Evolutionary conservation across 2,888 invertebrate genomes (phyloP), one percentile per base, ranked within the genome.

Genomic region (Marasmarcha lunaedactyla): DNA sequence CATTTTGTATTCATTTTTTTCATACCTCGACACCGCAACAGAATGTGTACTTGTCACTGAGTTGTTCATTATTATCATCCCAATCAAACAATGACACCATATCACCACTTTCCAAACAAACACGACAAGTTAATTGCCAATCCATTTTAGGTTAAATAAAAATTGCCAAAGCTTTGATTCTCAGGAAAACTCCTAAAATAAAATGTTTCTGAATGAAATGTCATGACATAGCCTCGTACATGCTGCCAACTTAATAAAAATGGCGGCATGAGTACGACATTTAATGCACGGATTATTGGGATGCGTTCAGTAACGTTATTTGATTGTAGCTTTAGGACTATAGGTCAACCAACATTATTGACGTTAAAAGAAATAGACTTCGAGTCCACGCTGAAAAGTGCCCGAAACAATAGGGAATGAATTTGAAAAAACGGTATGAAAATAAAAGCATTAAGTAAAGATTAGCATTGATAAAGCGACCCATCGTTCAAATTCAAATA

Each of bases 41-140:
- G 57, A 59, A 79, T 12, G 70, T 64, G 57, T 81, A 84, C 60
- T 84, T 84, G 63, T 84, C 81, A 46, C 73, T 66, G 15, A 84
- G 77, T 71, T 84, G 83, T 63, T 84, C 83, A 51, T 84, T 84
- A 59, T 83, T 84, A 73, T 84, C 84, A 50, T 84, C 84, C 78
- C 84, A 84, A 71, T 84, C 84, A 53, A 84, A 84, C 20, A 84
- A 61, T 40, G 84, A 84, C 52, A 84, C 84, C 81, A 84, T 83
- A 50, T 84, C 84, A 15, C 83, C 84, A 30, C 71, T 74, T 52
- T 84, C 81, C 42, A 84, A 52, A 52, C 84, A 84, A 53, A 84
- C 84, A 55, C 84, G 63, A 53, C 84, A 84, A 35, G 84, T 79
- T 71, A 79, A 65, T 70, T 84, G 84, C 84, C 84, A 84, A 65